Percentiles rank a stretch among this genome's conserved stretches.
Evolutionary conservation across 23 tunicate species (phyloP).

Genomic region (Halocynthia aurantium): DNA sequence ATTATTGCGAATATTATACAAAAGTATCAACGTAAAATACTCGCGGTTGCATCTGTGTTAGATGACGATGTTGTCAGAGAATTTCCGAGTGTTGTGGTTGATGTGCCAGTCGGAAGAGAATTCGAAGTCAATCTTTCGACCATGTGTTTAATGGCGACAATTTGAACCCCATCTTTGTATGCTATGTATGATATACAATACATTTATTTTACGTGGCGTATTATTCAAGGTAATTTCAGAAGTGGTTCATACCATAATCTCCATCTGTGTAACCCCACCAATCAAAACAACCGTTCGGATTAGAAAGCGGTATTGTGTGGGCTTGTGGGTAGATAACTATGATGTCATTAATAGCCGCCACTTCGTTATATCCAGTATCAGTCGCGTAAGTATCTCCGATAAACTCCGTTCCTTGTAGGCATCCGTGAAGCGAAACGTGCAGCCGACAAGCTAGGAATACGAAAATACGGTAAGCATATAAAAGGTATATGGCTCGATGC

Average conservation of each 20-base stretch:
- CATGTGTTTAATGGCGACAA: slow-evolving; percentile 50
- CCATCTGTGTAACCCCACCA: slow-evolving; percentile 84
- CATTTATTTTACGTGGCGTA: not conserved
- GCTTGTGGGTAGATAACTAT: slow-evolving; percentile 74
- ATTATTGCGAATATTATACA: no score
- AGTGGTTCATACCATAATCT: slow-evolving; percentile 45
- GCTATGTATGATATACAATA: slow-evolving; percentile 13
- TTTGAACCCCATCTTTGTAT: slow-evolving; percentile 49
- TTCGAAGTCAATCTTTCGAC: slow-evolving; percentile 20
- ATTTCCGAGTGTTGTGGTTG: slow-evolving; percentile 4
- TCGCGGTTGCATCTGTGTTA: not conserved
- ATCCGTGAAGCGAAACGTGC: slow-evolving; percentile 71
- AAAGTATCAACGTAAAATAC: no score
- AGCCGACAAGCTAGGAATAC: slow-evolving; percentile 47
- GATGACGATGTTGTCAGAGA: not conserved
- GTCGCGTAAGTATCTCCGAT: slow-evolving; percentile 45
- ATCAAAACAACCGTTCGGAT: slow-evolving; percentile 90
- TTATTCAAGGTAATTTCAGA: not conserved
- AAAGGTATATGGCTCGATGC: no score
- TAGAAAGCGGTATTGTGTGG: slow-evolving; percentile 23
- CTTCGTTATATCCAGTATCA: slow-evolving; percentile 66
- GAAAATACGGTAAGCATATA: not conserved
- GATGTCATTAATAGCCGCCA: slow-evolving; percentile 62
- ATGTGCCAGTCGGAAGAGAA: slow-evolving; percentile 1
- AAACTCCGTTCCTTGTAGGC: slow-evolving; percentile 45